Base-by-base conservation (phyloP, 23 tunicate species). In the Botrylloides violaceus region DNA sequence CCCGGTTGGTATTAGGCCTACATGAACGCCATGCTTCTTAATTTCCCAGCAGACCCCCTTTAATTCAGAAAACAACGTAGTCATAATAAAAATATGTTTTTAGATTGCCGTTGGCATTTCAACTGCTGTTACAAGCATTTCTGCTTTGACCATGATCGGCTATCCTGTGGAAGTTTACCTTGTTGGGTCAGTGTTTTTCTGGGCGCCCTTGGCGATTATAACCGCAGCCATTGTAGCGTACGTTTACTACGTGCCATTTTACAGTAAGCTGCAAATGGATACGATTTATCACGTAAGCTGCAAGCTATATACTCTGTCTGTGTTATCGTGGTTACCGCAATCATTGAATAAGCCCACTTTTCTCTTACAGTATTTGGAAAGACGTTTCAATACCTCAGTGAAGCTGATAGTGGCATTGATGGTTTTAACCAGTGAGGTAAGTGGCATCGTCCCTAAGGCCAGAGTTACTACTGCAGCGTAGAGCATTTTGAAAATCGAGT, bases 21-120 rank as follows among this genome's bases (percentile, higher is more conserved):
- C n/a, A n/a, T n/a, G n/a, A n/a, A n/a, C n/a, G n/a, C n/a, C n/a
- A n/a, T n/a, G n/a, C n/a, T n/a, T n/a, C n/a, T n/a, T n/a, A n/a
- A n/a, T n/a, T n/a, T n/a, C n/a, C n/a, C n/a, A n/a, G n/a, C n/a
- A n/a, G n/a, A n/a, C n/a, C n/a, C n/a, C n/a, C n/a, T n/a, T n/a
- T n/a, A n/a, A n/a, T n/a, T n/a, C n/a, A n/a, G n/a, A n/a, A n/a
- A n/a, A n/a, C n/a, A n/a, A n/a, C n/a, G 12, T 15, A 43, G 53
- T 7, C 53, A 43, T 43, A 43, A 15, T 43, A 43, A 43, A 43
- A 43, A 7, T 43, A 43, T 9, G 53, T 43, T 7, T 15, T 43
- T 43, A 79, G 84, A 29, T 71, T 20, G 33, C 79, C 19, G 84
- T 79, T 9, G 84, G 84, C 18, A 48, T 79, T 15, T 79, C 84